Conservation (phyloP, 1,140 invertebrate genomes). For the Cylas formicarius region DNA sequence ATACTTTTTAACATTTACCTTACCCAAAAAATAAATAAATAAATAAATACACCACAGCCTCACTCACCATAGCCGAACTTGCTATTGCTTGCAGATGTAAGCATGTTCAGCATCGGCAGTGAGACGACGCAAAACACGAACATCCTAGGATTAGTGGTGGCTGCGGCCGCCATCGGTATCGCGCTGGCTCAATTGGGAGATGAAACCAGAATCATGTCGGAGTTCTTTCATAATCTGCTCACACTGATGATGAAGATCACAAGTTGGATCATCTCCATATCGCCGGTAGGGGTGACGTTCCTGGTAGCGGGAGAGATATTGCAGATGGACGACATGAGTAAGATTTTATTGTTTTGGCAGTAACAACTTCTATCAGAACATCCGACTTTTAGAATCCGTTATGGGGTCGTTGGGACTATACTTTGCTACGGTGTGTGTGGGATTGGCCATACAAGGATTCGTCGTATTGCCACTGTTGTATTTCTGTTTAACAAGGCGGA, state of each 20-base stretch:
- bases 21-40: no score
- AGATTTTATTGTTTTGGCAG: conserved; percentile 19
- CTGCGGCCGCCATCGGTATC: conserved; percentile 59
- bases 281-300: conserved; percentile 76
- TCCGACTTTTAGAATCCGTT: conserved; percentile 38
- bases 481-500: conserved; percentile 55
- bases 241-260: conserved; percentile 68
- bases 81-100: conserved; percentile 24
- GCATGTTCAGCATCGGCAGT: conserved; percentile 49
- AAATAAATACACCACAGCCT: no score
- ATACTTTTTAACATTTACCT: no score
- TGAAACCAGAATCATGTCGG: conserved; percentile 54
- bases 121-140: conserved; percentile 54
- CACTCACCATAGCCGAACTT: no score
- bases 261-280: conserved; percentile 67
- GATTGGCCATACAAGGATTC: conserved; percentile 73
- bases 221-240: conserved; percentile 56
- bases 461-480: conserved; percentile 64
- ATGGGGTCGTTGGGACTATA: conserved; percentile 74
- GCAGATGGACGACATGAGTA: conserved; percentile 67
- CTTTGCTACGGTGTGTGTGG: conserved; percentile 69
- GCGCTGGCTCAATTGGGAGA: conserved; percentile 57
- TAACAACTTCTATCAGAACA: background rate
- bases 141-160: conserved; percentile 64
- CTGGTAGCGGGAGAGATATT: conserved; percentile 72